phyloP scores from a whole-genome alignment of 35 echinoderm and acorn worm species.

The Ptychodera flava region DNA sequence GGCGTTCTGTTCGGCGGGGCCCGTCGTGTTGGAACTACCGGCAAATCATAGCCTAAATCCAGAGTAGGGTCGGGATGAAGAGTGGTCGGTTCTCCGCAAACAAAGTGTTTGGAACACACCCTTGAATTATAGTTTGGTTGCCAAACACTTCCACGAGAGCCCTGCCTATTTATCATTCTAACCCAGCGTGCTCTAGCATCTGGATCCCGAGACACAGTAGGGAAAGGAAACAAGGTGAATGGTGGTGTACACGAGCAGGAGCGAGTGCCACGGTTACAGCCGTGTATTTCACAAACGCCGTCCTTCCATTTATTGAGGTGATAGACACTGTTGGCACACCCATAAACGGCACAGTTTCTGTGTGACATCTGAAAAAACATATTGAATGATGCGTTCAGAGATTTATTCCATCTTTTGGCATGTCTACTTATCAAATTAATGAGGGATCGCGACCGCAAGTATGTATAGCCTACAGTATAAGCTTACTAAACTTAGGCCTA shows the following conservation, averaged over 20 bases:
- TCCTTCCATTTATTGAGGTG: slow-evolving; percentile 48
- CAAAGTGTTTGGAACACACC: slow-evolving; percentile 47
- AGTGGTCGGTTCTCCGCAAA: slow-evolving; percentile 23
- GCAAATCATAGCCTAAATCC: slow-evolving; percentile 8
- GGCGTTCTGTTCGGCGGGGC: neutral
- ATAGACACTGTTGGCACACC: slow-evolving; percentile 38
- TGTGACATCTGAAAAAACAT: no score
- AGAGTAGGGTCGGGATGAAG: slow-evolving; percentile 40
- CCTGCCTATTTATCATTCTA: slow-evolving; percentile 43
- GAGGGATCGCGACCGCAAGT: no score
- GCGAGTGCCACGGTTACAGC: slow-evolving; percentile 6
- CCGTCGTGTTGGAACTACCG: neutral
- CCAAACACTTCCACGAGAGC: slow-evolving; percentile 18
- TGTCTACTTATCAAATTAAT: no score
- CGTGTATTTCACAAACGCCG: slow-evolving; percentile 32
- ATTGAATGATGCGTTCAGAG: no score
- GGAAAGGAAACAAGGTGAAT: slow-evolving; percentile 51
- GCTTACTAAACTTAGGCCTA: no score
- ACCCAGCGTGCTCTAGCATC: slow-evolving; percentile 30
- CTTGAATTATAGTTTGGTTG: slow-evolving; percentile 19
- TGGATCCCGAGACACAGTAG: slow-evolving; percentile 35
- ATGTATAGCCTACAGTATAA: no score
- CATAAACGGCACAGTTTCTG: slow-evolving; percentile 2
- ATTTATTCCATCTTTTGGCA: no score
- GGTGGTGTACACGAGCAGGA: slow-evolving; percentile 52